Conservation (phyloP, 2,797 vertebrate species). For the Microctenopoma stevenorrisi region DNA sequence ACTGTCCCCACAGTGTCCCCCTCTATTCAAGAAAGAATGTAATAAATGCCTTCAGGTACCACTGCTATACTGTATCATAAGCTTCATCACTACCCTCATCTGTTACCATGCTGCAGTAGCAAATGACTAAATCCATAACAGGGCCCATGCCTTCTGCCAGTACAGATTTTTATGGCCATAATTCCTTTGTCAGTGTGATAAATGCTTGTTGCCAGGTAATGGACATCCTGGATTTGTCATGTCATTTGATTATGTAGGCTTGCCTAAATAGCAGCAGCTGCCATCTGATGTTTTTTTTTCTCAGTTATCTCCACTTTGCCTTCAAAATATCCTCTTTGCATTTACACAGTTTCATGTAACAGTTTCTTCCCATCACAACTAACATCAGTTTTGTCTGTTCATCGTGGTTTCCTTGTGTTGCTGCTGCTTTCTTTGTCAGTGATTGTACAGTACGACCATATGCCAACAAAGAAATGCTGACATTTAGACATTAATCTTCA, state of each 20-base stretch:
- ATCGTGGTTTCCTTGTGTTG: constrained; percentile 14
- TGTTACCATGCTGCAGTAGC: constrained; percentile 63
- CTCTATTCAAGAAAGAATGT: constrained; percentile 92
- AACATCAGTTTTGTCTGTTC: constrained; percentile 37
- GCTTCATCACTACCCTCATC: constrained; percentile 81
- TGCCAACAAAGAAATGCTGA: constrained; percentile 35
- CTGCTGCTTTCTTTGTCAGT: constrained; percentile 37
- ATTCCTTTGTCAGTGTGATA: constrained; percentile 37
- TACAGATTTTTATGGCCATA: constrained; percentile 21
- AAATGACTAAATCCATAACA: constrained; percentile 67
- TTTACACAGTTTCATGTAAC: constrained; percentile 43
- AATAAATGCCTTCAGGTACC: constrained; percentile 91
- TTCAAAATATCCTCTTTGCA: constrained; percentile 26
- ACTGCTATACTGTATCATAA: constrained; percentile 82
- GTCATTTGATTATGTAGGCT: constrained; percentile 50
- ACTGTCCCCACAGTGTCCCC: constrained; percentile 86
- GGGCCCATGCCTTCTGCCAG: constrained; percentile 28
- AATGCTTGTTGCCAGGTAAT: constrained; percentile 51
- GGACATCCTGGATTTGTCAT: constrained; percentile 54
- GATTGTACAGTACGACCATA: constrained; percentile 8
- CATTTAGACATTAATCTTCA: not conserved
- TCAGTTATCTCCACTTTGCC: constrained; percentile 15
- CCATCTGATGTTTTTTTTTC: constrained; percentile 31
- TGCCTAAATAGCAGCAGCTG: constrained; percentile 32
- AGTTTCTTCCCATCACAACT: constrained; percentile 44